Conservation (phyloP, 2,113 vertebrate species). For the Callionymus lyra region DNA sequence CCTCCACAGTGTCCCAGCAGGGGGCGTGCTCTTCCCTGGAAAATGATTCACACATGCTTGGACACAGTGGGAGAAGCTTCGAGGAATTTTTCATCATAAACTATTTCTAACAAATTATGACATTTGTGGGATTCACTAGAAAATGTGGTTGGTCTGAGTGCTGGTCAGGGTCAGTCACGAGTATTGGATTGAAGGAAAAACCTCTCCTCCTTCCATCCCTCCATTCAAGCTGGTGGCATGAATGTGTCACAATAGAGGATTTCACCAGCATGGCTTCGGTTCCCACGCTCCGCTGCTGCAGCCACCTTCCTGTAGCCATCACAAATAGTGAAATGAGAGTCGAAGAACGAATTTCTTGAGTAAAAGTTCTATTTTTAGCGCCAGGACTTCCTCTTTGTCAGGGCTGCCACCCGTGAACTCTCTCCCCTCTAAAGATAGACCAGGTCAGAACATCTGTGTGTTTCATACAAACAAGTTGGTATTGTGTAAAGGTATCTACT, state of each 20-base stretch:
- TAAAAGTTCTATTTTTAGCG: conserved; percentile 39
- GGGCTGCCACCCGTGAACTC: neutral
- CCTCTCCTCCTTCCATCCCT: no score
- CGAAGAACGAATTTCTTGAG: conserved; percentile 44
- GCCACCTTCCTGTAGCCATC: conserved; percentile 16
- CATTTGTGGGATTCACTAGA: no score
- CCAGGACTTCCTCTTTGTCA: conserved; percentile 41
- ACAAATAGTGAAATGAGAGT: conserved; percentile 60
- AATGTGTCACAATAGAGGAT: neutral
- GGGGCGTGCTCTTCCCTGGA: conserved; percentile 51
- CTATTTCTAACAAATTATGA: no score
- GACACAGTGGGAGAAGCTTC: neutral
- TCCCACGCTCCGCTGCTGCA: conserved; percentile 14
- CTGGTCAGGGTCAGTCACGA: no score
- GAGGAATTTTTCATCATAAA: no score
- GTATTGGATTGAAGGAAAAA: no score
- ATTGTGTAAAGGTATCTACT: no score
- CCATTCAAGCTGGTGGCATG: no score
- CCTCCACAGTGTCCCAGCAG: conserved; percentile 45
- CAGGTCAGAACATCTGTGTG: neutral
- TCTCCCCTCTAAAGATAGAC: neutral
- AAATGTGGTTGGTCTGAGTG: no score
- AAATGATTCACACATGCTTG: conserved; percentile 17
- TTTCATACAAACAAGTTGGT: no score
- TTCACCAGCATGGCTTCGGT: neutral